Evolutionary conservation across 1,140 invertebrate genomes (phyloP).

Genomic region (Galleria mellonella): DNA sequence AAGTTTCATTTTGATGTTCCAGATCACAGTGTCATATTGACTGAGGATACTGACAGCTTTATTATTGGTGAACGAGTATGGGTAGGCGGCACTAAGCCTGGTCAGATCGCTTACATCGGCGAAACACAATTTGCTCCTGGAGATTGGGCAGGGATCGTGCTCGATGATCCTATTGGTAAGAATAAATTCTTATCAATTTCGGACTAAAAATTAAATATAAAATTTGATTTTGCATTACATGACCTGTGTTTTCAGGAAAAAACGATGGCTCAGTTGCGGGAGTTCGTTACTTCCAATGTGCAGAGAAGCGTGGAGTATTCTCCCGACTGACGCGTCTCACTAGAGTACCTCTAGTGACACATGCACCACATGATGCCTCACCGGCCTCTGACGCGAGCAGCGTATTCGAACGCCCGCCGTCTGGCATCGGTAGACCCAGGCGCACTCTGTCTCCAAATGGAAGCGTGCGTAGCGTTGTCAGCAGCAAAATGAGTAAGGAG

Average conservation of each 20-base stretch:
- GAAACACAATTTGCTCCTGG: conserved; percentile 97
- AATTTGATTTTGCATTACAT: too few relatives aligned
- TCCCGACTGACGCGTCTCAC: conserved; percentile 92
- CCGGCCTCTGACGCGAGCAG: conserved; percentile 61
- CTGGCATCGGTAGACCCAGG: conserved; percentile 44
- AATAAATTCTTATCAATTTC: not conserved
- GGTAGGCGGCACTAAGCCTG: conserved; percentile 96
- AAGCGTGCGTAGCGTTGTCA: conserved; percentile 67
- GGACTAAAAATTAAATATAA: not conserved
- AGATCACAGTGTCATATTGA: conserved; percentile 90
- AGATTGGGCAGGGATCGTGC: conserved; percentile 97
- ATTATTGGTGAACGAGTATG: conserved; percentile 96
- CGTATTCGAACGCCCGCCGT: conserved; percentile 58
- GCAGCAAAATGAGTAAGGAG: conserved; percentile 72
- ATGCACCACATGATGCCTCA: conserved; percentile 62
- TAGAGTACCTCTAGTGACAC: conserved; percentile 76
- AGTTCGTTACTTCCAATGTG: conserved; percentile 94
- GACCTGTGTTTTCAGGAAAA: conserved; percentile 86
- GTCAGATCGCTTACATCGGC: conserved; percentile 97
- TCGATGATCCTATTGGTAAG: conserved; percentile 93
- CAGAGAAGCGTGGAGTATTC: conserved; percentile 94
- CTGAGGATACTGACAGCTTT: conserved; percentile 94
- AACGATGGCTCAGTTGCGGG: conserved; percentile 97
- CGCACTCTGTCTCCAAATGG: conserved; percentile 67
- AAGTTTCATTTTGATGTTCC: conserved; percentile 29